Conservation (phyloP, 37 sponge, comb jelly and placozoan genomes). For the Oscarella lobularis region DNA sequence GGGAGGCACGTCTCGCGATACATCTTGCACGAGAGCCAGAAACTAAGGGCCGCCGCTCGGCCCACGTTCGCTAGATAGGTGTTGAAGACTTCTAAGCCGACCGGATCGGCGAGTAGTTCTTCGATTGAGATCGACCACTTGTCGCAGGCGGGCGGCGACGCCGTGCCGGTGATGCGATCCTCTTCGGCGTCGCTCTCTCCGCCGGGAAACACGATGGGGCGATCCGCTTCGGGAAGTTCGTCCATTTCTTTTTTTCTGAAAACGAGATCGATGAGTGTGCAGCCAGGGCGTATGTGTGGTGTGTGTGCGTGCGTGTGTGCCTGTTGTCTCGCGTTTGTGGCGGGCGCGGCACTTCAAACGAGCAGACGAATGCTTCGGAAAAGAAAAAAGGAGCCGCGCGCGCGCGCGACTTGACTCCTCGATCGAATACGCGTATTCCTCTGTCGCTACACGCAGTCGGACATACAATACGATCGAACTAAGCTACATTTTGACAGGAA, state of each 20-base stretch:
- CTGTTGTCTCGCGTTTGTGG: too few species aligned
- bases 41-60: not conserved
- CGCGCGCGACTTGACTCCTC: too few species aligned
- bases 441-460: too few species aligned
- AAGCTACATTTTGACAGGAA: too few species aligned
- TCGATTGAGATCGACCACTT: not conserved
- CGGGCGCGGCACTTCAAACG: too few species aligned
- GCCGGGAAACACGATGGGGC: slow-evolving; percentile 1
- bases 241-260: slow-evolving; percentile 23
- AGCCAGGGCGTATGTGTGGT: too few species aligned
- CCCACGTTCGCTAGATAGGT: not conserved
- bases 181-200: not conserved
- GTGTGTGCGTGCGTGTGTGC: too few species aligned
- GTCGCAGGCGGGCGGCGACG: not conserved
- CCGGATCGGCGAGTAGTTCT: not conserved
- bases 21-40: not conserved
- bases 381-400: too few species aligned
- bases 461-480: too few species aligned
- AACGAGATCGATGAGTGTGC: too few species aligned
- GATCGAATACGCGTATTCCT: too few species aligned
- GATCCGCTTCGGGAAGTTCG: slow-evolving; percentile 12
- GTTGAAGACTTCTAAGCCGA: not conserved
- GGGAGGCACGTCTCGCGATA: not conserved
- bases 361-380: too few species aligned
- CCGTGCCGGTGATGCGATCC: not conserved